A percentile compares a stretch with the other conserved stretches of the same genome.
Evolutionary conservation across 1,140 invertebrate genomes (phyloP).

Genomic region (Lepidurus packardi): DNA sequence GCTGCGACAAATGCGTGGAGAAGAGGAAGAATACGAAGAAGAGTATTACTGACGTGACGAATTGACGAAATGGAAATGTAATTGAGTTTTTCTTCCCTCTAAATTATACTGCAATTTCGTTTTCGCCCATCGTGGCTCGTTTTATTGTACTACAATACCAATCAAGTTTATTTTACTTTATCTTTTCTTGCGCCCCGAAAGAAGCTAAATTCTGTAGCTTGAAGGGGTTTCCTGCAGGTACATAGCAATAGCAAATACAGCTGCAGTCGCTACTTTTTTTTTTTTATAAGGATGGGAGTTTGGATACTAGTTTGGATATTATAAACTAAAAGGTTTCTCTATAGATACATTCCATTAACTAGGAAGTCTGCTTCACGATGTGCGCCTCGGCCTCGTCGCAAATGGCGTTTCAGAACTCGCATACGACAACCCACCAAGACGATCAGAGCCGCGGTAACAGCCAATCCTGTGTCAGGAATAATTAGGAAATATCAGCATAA

Average conservation of each 20-base stretch:
- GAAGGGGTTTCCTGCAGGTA: no score
- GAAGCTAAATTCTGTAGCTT: no score
- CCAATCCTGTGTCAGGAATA: conserved; percentile 52
- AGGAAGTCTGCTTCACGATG: conserved; percentile 92
- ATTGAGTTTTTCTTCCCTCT: no score
- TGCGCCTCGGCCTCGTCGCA: conserved; percentile 68
- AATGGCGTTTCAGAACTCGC: conserved; percentile 62
- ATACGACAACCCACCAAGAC: conserved; percentile 76
- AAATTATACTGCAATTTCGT: no score
- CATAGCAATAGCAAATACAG: no score
- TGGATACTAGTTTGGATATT: background rate
- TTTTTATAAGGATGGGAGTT: background rate
- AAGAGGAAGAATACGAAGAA: conserved; percentile 48
- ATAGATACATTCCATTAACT: conserved; percentile 96
- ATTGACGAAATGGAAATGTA: background rate
- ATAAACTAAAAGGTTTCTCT: conserved; percentile 43
- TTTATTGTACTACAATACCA: no score
- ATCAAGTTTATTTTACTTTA: no score
- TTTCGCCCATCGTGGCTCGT: no score
- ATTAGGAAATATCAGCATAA: conserved; percentile 31
- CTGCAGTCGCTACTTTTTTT: background rate
- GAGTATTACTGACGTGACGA: conserved; percentile 46
- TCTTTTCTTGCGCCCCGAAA: no score
- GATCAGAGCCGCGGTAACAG: conserved; percentile 63
- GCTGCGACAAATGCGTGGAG: conserved; percentile 36